Conservation (phyloP, 2,888 invertebrate species). For the Drosophila peninsularis region DNA sequence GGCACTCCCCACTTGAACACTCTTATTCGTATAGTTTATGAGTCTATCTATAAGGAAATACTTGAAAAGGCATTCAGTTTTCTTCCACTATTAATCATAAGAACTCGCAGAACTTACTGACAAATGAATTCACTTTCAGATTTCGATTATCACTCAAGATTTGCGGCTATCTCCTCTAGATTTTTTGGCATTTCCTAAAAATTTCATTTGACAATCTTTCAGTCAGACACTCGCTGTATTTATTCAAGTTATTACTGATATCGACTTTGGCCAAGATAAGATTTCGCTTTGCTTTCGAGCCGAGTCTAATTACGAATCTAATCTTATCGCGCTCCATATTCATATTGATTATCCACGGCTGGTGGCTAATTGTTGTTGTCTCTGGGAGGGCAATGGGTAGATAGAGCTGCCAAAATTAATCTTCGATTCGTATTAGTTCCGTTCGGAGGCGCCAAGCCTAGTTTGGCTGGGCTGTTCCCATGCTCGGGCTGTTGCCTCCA, state of each 20-base stretch:
- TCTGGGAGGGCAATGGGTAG: constrained; percentile 1
- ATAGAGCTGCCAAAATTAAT: constrained; percentile 4
- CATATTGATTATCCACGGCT: constrained; percentile 18
- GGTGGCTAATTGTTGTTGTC: constrained; percentile 14
- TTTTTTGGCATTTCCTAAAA: constrained; percentile 2
- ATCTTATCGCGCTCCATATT: constrained; percentile 34
- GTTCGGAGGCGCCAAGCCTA: constrained; percentile 12
- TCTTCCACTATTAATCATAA: background rate
- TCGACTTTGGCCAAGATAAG: background rate
- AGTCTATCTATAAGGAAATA: background rate
- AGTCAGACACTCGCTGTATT: constrained; percentile 2
- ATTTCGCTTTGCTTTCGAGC: background rate
- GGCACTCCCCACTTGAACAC: background rate
- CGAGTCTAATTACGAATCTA: constrained; percentile 6
- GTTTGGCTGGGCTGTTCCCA: constrained; percentile 16
- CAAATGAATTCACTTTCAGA: background rate
- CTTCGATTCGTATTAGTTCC: constrained; percentile 27
- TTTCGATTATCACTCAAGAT: constrained; percentile 1
- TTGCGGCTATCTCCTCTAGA: constrained; percentile 1
- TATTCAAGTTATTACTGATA: background rate
- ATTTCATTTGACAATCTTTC: background rate
- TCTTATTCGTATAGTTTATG: background rate
- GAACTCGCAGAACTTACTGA: background rate
- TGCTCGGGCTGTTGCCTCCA: constrained; percentile 9
- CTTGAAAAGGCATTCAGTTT: background rate